phyloP scores from a whole-genome alignment of 2,888 invertebrate genomes.

The Orthosia gracilis region DNA sequence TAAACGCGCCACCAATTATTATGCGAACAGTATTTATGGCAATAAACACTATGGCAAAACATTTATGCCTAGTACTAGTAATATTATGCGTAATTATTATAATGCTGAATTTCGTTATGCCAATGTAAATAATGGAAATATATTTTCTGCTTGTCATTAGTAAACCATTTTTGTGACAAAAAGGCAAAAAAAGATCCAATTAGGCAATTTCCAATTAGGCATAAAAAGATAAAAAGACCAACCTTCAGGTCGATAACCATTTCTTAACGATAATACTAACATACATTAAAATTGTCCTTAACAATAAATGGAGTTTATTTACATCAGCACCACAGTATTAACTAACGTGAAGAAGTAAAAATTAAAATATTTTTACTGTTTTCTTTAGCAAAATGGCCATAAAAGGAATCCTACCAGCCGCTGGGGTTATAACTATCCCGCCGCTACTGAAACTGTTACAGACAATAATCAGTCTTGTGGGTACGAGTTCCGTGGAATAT shows the following conservation, averaged over 20 bases:
- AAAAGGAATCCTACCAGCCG: background rate
- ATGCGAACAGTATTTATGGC: too few species aligned
- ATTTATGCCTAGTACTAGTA: too few species aligned
- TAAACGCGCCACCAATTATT: too few species aligned
- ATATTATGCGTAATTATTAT: too few species aligned
- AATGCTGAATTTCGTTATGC: too few species aligned
- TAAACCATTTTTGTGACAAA: too few species aligned
- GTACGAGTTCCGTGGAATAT: slow-evolving; percentile 4
- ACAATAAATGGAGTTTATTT: background rate
- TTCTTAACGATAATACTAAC: background rate
- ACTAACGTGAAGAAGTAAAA: background rate
- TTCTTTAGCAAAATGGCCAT: slow-evolving; percentile 12
- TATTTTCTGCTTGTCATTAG: too few species aligned
- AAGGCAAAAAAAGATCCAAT: too few species aligned
- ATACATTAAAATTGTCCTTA: background rate
- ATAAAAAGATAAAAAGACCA: background rate
- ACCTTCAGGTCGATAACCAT: background rate
- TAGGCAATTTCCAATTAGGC: background rate
- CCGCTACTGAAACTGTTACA: slow-evolving; percentile 1
- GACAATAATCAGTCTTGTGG: background rate
- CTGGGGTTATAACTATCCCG: slow-evolving; percentile 6
- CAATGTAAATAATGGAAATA: too few species aligned
- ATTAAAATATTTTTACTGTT: too few species aligned
- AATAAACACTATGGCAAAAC: too few species aligned
- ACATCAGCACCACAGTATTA: background rate